These are phyloP conservation scores for Fragum sueziense DNA, from an alignment of 2,888 invertebrate genomes.

Conservation along the genomic window DNA sequence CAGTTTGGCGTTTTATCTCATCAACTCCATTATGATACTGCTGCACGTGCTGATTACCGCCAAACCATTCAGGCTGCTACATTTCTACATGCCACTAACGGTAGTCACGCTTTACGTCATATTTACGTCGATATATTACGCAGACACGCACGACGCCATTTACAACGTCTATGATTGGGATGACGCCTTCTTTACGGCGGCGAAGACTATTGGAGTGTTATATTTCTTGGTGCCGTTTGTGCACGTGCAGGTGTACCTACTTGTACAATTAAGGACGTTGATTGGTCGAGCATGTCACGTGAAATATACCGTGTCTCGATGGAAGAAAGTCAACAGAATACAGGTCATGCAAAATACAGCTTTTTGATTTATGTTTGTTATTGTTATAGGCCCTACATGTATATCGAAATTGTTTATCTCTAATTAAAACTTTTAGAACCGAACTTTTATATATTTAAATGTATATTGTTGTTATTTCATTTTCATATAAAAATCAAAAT, in stretches of 20 bases:
- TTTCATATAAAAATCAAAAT: too few relatives aligned
- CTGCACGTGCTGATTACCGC: slow-evolving; percentile 32
- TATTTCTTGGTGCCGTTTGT: slow-evolving; percentile 37
- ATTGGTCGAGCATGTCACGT: slow-evolving; percentile 25
- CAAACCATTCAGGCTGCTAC: slow-evolving; percentile 49
- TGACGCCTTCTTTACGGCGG: slow-evolving; percentile 21
- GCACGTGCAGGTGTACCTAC: slow-evolving; percentile 35
- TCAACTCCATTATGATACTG: slow-evolving; percentile 33
- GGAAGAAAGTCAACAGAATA: slow-evolving; percentile 31
- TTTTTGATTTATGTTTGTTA: slow-evolving; percentile 6
- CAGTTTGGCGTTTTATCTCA: slow-evolving; percentile 30
- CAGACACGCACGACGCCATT: slow-evolving; percentile 5
- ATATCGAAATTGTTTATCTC: too few relatives aligned
- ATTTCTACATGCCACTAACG: slow-evolving; percentile 47
- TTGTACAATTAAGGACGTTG: slow-evolving; percentile 36
- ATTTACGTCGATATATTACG: slow-evolving; percentile 22
- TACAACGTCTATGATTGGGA: slow-evolving; percentile 47
- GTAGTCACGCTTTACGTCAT: slow-evolving; percentile 27
- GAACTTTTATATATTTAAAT: too few relatives aligned
- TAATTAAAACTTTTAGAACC: too few relatives aligned
- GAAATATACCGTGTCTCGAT: slow-evolving; percentile 22
- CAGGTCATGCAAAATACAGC: slow-evolving; percentile 18
- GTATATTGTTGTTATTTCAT: too few relatives aligned
- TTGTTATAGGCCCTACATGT: too few relatives aligned
- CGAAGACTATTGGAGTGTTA: slow-evolving; percentile 14